These are phyloP conservation scores for Pocillopora verrucosa DNA, from an alignment of 64 coral and sea anemone genomes.

Conservation along the genomic window DNA sequence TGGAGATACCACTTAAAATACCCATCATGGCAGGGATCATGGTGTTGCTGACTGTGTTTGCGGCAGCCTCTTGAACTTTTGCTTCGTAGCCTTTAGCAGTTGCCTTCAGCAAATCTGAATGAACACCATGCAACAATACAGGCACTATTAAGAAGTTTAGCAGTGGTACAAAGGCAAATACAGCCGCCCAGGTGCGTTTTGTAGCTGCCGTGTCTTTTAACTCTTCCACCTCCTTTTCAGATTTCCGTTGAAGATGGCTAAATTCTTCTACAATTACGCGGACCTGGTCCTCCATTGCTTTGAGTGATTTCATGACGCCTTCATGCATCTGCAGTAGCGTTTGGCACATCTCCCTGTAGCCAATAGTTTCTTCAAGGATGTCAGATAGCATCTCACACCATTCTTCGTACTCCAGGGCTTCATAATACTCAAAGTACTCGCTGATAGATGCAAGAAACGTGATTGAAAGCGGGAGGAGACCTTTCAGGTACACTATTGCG, in stretches of 20 bases:
- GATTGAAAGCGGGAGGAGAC: slow-evolving; percentile 8
- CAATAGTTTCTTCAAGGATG: background rate
- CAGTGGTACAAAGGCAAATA: slow-evolving; percentile 45
- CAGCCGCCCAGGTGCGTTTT: slow-evolving; percentile 49
- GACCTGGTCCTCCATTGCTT: slow-evolving; percentile 41
- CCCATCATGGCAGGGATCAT: background rate
- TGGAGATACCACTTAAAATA: background rate
- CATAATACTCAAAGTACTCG: slow-evolving; percentile 27
- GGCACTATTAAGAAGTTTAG: slow-evolving; percentile 34
- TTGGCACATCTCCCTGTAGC: slow-evolving; percentile 18
- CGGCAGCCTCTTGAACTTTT: background rate
- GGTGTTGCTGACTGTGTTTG: background rate
- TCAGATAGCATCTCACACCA: background rate
- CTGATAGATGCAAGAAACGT: slow-evolving; percentile 10
- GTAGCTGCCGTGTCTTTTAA: background rate
- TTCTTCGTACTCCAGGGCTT: slow-evolving; percentile 1
- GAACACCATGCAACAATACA: background rate
- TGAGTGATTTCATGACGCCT: slow-evolving; percentile 18
- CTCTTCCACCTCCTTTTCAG: slow-evolving; percentile 17
- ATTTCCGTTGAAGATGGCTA: background rate
- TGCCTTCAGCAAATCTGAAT: background rate
- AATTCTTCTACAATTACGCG: slow-evolving; percentile 8
- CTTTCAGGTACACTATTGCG: slow-evolving; percentile 17
- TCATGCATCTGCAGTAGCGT: slow-evolving; percentile 23
- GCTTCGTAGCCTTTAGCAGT: background rate